Percentiles rank a stretch among this genome's conserved stretches.
Evolutionary conservation across 1,140 invertebrate genomes (phyloP).

Genomic region (Dinoponera quadriceps): DNA sequence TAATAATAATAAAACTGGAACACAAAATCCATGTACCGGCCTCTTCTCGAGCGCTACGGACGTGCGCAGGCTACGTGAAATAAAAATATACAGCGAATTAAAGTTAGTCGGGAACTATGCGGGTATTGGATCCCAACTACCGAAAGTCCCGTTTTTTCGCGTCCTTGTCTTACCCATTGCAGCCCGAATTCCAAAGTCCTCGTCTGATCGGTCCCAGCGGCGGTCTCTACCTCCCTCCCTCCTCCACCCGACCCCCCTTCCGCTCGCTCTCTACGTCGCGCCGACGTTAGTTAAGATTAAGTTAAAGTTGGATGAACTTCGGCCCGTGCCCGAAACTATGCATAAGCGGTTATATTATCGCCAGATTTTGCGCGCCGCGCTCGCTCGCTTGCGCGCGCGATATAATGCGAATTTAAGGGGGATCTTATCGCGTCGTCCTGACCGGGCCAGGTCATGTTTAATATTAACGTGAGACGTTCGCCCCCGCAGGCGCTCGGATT

Average conservation of each 20-base stretch:
- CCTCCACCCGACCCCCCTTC: no score
- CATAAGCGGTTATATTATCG: slow-evolving; percentile 72
- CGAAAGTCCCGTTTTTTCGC: slow-evolving; percentile 59
- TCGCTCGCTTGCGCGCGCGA: not conserved
- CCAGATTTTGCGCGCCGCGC: slow-evolving; percentile 62
- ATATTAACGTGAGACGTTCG: slow-evolving; percentile 41
- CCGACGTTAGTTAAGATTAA: slow-evolving; percentile 75
- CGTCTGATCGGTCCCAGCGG: slow-evolving; percentile 64
- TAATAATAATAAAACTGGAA: slow-evolving; percentile 6
- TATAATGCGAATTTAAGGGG: slow-evolving; percentile 58
- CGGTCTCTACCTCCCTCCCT: not conserved
- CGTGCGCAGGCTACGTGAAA: slow-evolving; percentile 20
- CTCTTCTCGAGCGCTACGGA: not conserved
- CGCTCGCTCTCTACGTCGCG: slow-evolving; percentile 17
- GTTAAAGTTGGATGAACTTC: slow-evolving; percentile 73
- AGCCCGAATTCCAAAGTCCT: slow-evolving; percentile 36
- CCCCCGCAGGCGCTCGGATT: not conserved
- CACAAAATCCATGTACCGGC: not conserved
- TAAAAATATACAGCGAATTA: slow-evolving; percentile 55
- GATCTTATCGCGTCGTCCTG: slow-evolving; percentile 49
- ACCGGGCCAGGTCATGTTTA: slow-evolving; percentile 29
- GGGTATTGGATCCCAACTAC: slow-evolving; percentile 69
- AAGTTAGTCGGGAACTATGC: slow-evolving; percentile 72
- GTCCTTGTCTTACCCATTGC: slow-evolving; percentile 52
- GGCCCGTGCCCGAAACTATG: slow-evolving; percentile 65